A percentile compares a stretch with the other conserved stretches of the same genome.
These are phyloP conservation scores for Zapus hudsonius DNA, from an alignment of 2,113 vertebrate species.

Conservation along the genomic window DNA sequence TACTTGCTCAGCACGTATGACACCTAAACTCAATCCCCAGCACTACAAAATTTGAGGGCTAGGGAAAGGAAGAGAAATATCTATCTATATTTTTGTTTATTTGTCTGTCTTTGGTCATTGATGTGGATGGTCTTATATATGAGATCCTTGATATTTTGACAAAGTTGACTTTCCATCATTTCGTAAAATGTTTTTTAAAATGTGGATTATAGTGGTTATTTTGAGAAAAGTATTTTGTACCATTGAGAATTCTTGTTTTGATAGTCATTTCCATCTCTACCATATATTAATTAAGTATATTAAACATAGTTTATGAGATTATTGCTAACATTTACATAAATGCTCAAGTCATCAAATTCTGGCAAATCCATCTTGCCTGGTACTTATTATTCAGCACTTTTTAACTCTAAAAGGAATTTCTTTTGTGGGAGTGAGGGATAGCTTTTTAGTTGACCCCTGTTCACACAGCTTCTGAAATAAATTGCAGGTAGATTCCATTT, in stretches of 20 bases:
- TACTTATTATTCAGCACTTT: slow-evolving; percentile 15
- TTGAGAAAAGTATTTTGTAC: neutral
- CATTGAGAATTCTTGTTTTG: neutral
- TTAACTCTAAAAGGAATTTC: slow-evolving; percentile 16
- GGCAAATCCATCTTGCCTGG: neutral
- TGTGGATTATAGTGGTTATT: neutral
- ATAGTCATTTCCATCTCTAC: neutral
- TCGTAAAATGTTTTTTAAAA: slow-evolving; percentile 20
- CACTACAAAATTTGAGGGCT: neutral
- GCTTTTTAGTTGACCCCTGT: slow-evolving; percentile 15
- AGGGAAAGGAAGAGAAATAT: neutral
- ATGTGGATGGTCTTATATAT: neutral
- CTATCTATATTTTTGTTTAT: neutral
- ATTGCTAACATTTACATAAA: neutral
- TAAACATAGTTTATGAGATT: neutral
- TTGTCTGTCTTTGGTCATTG: neutral
- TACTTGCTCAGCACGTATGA: neutral
- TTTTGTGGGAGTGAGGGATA: neutral
- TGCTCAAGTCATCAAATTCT: neutral
- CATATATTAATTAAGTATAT: neutral
- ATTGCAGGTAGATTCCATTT: neutral
- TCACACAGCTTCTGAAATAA: slow-evolving; percentile 23
- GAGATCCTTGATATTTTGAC: slow-evolving; percentile 18
- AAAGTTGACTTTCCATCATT: neutral
- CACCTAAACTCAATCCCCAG: neutral